A percentile compares a stretch with the other conserved stretches of the same genome.
Evolutionary conservation across 64 coral and sea anemone genomes (phyloP).

Genomic region (Montipora capricornis): DNA sequence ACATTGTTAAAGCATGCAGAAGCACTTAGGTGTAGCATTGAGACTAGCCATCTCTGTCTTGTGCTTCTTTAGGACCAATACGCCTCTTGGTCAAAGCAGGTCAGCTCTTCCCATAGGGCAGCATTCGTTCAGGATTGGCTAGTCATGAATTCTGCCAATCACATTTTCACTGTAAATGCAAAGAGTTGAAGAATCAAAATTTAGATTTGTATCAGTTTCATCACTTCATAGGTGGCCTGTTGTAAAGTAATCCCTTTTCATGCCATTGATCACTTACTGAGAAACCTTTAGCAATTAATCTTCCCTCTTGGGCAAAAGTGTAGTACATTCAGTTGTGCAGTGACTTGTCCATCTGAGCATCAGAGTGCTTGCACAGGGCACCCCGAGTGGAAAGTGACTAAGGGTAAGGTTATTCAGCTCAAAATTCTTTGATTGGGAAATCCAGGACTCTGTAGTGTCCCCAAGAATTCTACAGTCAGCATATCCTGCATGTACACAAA

Average conservation of each 20-base stretch:
- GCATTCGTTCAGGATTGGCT: constrained; percentile 56
- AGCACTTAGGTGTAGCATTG: no score
- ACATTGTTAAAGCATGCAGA: background rate
- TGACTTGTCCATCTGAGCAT: constrained; percentile 69
- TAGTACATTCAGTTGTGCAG: background rate
- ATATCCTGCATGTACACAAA: constrained; percentile 26
- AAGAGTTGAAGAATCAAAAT: constrained; percentile 68
- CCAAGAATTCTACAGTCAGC: constrained; percentile 10
- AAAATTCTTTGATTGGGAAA: constrained; percentile 43
- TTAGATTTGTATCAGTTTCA: background rate
- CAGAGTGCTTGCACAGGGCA: background rate
- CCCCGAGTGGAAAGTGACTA: constrained; percentile 28
- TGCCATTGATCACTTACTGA: no score
- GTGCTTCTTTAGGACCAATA: constrained; percentile 52
- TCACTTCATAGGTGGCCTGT: no score
- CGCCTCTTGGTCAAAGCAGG: constrained; percentile 57
- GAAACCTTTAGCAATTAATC: no score
- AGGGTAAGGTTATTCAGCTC: constrained; percentile 28
- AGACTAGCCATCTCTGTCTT: background rate
- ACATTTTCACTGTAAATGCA: constrained; percentile 77
- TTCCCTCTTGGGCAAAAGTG: no score
- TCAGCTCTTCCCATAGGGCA: constrained; percentile 64
- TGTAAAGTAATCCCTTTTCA: no score
- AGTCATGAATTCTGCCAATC: constrained; percentile 69
- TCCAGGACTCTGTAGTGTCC: background rate